phyloP scores from a whole-genome alignment of 2,113 vertebrate species.

The Brachirus orientalis region DNA sequence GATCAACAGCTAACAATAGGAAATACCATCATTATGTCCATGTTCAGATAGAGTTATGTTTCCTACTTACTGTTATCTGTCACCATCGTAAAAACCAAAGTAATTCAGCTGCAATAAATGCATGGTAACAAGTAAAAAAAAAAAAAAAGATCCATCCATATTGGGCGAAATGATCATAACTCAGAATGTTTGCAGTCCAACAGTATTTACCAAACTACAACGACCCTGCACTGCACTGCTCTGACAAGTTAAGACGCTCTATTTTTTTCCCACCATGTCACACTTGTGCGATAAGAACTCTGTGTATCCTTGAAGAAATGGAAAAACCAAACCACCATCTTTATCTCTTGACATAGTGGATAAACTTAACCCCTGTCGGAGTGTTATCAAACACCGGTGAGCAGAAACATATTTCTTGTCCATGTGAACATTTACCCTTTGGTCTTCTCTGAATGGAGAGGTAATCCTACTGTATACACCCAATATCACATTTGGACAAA shows the following conservation, averaged over 20 bases:
- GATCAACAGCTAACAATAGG: too few relatives aligned
- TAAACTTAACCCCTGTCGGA: slow-evolving; percentile 67
- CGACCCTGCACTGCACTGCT: not conserved
- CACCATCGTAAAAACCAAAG: too few relatives aligned
- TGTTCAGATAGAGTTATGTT: too few relatives aligned
- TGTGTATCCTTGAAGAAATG: slow-evolving; percentile 57
- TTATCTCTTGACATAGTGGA: slow-evolving; percentile 74
- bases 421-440: slow-evolving; percentile 64
- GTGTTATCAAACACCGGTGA: slow-evolving; percentile 67
- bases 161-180: too few relatives aligned
- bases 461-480: slow-evolving; percentile 36
- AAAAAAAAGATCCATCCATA: too few relatives aligned
- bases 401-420: slow-evolving; percentile 60
- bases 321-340: slow-evolving; percentile 63
- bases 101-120: too few relatives aligned
- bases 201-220: too few relatives aligned
- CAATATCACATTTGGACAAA: slow-evolving; percentile 56
- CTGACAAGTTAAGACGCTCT: slow-evolving; percentile 27
- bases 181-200: too few relatives aligned
- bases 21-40: too few relatives aligned
- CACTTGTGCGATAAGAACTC: slow-evolving; percentile 65
- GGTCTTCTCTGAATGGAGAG: slow-evolving; percentile 57
- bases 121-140: too few relatives aligned
- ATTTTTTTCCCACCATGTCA: slow-evolving; percentile 53
- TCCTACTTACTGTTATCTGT: too few relatives aligned